phyloP scores from a whole-genome alignment of 2,888 invertebrate species.

The Stratiomys singularior region DNA sequence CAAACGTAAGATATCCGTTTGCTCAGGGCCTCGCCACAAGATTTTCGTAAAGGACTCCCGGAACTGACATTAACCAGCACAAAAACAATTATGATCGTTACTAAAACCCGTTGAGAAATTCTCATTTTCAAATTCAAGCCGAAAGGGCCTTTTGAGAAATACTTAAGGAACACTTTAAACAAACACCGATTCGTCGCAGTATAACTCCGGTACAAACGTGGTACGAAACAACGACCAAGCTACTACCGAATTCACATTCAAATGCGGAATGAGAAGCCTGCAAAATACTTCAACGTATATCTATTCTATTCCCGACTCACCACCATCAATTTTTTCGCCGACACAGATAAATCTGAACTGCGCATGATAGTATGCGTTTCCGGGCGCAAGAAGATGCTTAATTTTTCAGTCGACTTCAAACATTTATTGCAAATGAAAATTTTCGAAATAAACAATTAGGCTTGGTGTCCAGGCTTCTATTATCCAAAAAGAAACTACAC shows the following conservation, averaged over 20 bases:
- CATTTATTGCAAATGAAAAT: too few species aligned
- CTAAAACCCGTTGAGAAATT: too few species aligned
- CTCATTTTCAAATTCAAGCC: not conserved
- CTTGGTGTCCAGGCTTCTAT: too few species aligned
- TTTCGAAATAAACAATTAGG: too few species aligned
- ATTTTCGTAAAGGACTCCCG: not conserved
- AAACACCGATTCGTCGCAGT: not conserved
- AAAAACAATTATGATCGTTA: not conserved
- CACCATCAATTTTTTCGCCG: not conserved
- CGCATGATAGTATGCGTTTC: not conserved
- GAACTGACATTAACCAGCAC: not conserved
- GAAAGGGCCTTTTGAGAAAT: too few species aligned
- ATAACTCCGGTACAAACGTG: not conserved
- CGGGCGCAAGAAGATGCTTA: not conserved
- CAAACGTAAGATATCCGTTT: not conserved
- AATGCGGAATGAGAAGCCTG: not conserved
- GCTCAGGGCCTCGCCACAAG: not conserved
- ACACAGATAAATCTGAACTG: not conserved
- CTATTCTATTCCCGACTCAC: not conserved
- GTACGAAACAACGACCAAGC: not conserved
- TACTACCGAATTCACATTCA: not conserved
- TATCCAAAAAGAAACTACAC: too few species aligned
- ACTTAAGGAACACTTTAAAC: not conserved
- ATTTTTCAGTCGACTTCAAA: too few species aligned
- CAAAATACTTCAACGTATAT: not conserved